Conservation (phyloP, 2,888 invertebrate species). For the Drosophila aldrichi region DNA sequence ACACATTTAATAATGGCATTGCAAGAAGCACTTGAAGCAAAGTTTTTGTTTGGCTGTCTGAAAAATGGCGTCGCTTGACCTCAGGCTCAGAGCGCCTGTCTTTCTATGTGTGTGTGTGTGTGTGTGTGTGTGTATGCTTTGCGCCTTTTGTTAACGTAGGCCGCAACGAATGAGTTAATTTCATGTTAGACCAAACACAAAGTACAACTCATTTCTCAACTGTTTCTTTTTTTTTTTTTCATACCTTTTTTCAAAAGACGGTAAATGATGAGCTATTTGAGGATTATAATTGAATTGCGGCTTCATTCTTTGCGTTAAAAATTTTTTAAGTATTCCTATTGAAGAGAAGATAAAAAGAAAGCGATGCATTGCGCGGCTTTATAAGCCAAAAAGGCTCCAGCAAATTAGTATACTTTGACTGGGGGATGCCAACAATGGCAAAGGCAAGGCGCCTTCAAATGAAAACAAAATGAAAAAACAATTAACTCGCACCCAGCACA, state of each 20-base stretch:
- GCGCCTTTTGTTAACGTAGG: conserved; percentile 57
- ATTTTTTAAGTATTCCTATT: conserved; percentile 27
- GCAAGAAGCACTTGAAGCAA: conserved; percentile 50
- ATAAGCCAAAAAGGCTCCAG: conserved; percentile 47
- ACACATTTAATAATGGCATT: conserved; percentile 26
- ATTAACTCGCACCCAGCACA: conserved; percentile 42
- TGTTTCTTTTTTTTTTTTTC: conserved; percentile 36
- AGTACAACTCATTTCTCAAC: conserved; percentile 63
- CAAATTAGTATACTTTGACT: conserved; percentile 64
- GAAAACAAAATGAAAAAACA: conserved; percentile 56
- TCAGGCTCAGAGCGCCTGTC: conserved; percentile 56
- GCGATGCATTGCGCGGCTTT: conserved; percentile 44
- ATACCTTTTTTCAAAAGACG: conserved; percentile 9
- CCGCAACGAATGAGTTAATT: conserved; percentile 78
- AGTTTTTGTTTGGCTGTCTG: conserved; percentile 71
- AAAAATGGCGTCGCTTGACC: conserved; percentile 76
- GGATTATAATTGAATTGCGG: conserved; percentile 38
- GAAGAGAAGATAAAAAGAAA: conserved; percentile 6
- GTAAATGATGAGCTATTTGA: conserved; percentile 38
- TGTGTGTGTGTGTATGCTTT: not conserved
- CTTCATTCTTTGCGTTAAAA: conserved; percentile 6
- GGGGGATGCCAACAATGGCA: conserved; percentile 37
- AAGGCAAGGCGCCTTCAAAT: conserved; percentile 22
- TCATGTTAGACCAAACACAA: conserved; percentile 60
- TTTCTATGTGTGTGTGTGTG: conserved; percentile 3